Percentiles rank a stretch among this genome's conserved stretches.
These are phyloP conservation scores for Glaucidium brasilianum DNA, from an alignment of 2,113 vertebrate species.

Conservation along the genomic window DNA sequence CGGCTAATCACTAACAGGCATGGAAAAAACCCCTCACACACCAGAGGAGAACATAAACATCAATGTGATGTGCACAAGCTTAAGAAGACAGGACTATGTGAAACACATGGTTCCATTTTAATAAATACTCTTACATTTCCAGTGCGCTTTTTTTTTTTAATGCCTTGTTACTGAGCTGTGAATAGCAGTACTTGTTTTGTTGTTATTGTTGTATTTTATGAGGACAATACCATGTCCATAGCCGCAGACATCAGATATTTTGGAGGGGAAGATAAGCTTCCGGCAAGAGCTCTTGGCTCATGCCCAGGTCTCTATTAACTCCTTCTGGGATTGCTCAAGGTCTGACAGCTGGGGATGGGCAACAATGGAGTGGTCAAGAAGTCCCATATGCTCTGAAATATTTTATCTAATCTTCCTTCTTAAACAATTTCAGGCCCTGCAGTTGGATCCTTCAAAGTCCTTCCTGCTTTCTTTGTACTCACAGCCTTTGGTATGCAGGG, in stretches of 20 bases:
- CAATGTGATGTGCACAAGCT: constrained; percentile 44
- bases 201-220: constrained; percentile 31
- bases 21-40: constrained; percentile 58
- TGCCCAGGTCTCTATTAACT: neutral
- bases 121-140: constrained; percentile 28
- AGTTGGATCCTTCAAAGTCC: neutral
- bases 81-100: constrained; percentile 18
- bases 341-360: neutral
- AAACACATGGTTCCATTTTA: constrained; percentile 63
- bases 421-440: neutral
- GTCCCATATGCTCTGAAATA: neutral
- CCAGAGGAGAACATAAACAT: constrained; percentile 63
- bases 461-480: neutral
- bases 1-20: constrained; percentile 32
- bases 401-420: constrained; percentile 33
- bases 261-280: constrained; percentile 25
- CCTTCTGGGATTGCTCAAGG: constrained; percentile 34
- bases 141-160: neutral
- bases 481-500: neutral
- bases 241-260: constrained; percentile 23
- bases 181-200: constrained; percentile 13
- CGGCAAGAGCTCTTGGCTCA: constrained; percentile 35
- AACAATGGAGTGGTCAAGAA: neutral
- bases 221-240: constrained; percentile 22
- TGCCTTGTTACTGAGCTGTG: neutral